Base-by-base conservation (phyloP, 2,113 vertebrate genomes). In the Gyps fulvus region DNA sequence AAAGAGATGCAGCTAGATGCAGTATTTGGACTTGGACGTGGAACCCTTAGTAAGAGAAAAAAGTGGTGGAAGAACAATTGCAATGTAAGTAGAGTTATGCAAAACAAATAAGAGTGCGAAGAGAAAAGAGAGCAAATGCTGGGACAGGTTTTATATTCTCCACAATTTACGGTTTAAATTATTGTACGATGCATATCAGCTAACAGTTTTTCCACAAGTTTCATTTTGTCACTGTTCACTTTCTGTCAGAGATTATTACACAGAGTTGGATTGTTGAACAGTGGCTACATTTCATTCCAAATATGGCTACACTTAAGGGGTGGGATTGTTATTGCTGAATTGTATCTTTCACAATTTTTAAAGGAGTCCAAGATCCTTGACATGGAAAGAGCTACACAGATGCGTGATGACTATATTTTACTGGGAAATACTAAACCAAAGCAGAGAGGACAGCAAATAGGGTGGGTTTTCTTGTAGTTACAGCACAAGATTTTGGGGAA, bases 201-300 rank as follows among this genome's bases (percentile, higher is more conserved):
- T 92, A 79, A 92, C 65, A 61, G 31, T 71, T 90, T 93, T 92
- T 52, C 91, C 80, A 83, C 25, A 83, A 62, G 78, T 74, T 95
- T 61, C 20, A 3, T 87, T 92, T 79, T 84, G 52, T 59, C 81
- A 72, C 57, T 61, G 61, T 85, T 87, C 81, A 34, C 54, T 95
- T 95, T 78, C 86, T 87, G 81, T 87, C 62, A 88, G 76, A 14
- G 55, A 54, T 78, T 78, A 45, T 63, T 93, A 47, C 34, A 58
- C 27, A 40, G 83, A 40, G 10, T 3, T 78, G 85, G 47, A 57
- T 4, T 47, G 55, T 40, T 89, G 58, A 95, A 74, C 65, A 89
- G 89, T 76, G 87, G 80, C 59, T 95, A 52, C 47, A 54, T 89
- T 87, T 95, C 34, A 71, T 71, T 89, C 87, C 93, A 92, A 87